Evolutionary conservation across 2,888 invertebrate genomes (phyloP), one percentile per base, ranked within the genome.

Genomic region (Villa cingulata): DNA sequence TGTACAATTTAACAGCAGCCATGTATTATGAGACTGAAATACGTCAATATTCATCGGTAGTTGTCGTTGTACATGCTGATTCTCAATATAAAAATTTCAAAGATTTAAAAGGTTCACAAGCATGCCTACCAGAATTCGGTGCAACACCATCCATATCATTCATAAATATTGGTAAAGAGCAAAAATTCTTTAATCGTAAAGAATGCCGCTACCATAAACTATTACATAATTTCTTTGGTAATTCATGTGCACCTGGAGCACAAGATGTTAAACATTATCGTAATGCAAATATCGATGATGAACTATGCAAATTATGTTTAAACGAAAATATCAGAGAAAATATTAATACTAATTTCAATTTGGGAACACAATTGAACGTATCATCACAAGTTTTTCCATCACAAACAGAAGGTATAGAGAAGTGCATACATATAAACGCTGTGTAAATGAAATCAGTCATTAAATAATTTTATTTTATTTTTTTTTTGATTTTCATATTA

Each of bases 81-180:
- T 58, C 63, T 19, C 56, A 57, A 39, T 70, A 77, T 44, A 72
- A 68, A 0, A 67, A 70, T 23, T 75, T 80, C 53, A 70, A 72
- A 51, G 75, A 77, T 59, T 58, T 83, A 3, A 68, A 72, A 37
- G 71, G 66, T 2, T 74, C 70, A 53, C 72, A 66, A 20, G 79
- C 77, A 0, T 83, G 82, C 61, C 77, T 83, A 66, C 78, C 81
- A 0, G 78, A 79, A 57, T 82, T 72, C 54, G 77, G 79, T 1
- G 81, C 81, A 34, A 75, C 54, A 76, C 78, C 79, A 7, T 80
- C 77, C 72, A 62, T 81, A 40, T 73, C 80, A 2, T 80, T 80
- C 58, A 67, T 80, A 3, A 74, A 77, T 38, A 59, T 69, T 1
- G 74, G 74, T 0, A 74, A 76, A 29, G 67, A 69, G 49, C 63